Evolutionary conservation across 2,888 invertebrate species (phyloP).

Genomic region (Catocala fraxini): DNA sequence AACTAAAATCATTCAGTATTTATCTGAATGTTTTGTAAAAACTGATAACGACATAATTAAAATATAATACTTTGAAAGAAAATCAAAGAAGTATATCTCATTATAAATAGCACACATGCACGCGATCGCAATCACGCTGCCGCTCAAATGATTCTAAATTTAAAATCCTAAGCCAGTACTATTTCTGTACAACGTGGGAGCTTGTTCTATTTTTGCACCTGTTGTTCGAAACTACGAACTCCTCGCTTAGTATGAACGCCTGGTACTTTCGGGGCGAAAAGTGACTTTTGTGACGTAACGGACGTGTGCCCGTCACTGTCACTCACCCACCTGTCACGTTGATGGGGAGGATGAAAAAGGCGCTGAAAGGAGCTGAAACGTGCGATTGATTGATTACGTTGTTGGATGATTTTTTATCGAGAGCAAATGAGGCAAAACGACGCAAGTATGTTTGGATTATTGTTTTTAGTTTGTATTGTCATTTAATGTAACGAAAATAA

Average conservation of each 20-base stretch:
- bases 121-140: constrained; percentile 30
- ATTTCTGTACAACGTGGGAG: constrained; percentile 75
- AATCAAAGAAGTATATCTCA: neutral
- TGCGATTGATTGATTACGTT: constrained; percentile 39
- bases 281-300: constrained; percentile 84
- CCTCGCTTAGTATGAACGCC: constrained; percentile 68
- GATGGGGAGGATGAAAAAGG: constrained; percentile 45
- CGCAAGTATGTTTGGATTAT: constrained; percentile 4
- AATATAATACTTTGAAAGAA: neutral
- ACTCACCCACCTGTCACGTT: constrained; percentile 61
- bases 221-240: constrained; percentile 55
- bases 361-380: constrained; percentile 19
- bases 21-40: neutral
- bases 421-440: constrained; percentile 12
- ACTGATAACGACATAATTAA: neutral
- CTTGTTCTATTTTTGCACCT: constrained; percentile 79
- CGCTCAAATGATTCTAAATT: constrained; percentile 57
- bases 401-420: constrained; percentile 20
- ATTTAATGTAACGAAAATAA: too few relatives aligned
- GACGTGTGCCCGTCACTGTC: constrained; percentile 79
- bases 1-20: too few relatives aligned
- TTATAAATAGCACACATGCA: constrained; percentile 7
- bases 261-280: constrained; percentile 75
- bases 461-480: neutral
- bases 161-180: constrained; percentile 56